Evolutionary conservation across 2,113 vertebrate genomes (phyloP).

Genomic region (Melozone crissalis): DNA sequence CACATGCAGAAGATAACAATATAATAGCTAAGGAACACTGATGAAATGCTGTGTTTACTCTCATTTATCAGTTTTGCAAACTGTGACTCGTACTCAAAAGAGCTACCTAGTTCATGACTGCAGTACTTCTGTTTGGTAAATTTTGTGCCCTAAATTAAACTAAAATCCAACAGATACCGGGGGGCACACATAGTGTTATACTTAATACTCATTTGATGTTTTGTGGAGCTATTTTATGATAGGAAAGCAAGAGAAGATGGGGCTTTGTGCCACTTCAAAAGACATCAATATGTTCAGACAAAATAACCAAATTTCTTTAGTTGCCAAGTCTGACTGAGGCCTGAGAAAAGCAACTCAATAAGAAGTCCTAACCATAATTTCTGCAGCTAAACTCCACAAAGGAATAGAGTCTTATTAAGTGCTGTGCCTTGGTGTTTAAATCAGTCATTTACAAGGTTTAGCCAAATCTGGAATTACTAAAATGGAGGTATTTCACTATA

Average conservation of each 20-base stretch:
- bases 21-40: not conserved
- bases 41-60: not conserved
- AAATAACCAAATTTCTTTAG: not conserved
- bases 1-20: not conserved
- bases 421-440: not conserved
- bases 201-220: not conserved
- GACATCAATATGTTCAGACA: not conserved
- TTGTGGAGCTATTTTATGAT: not conserved
- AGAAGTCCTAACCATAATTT: not conserved
- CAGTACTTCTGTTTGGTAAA: not conserved
- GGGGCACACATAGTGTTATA: not conserved
- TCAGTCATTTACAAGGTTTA: not conserved
- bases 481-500: not conserved
- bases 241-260: not conserved
- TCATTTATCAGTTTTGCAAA: not conserved
- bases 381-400: not conserved
- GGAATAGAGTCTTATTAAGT: not conserved
- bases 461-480: not conserved
- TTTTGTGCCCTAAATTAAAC: not conserved
- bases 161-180: not conserved
- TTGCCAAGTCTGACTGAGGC: not conserved
- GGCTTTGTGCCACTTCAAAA: not conserved
- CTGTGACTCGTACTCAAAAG: not conserved
- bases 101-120: not conserved
- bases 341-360: not conserved